Percentiles rank a stretch among this genome's conserved stretches.
These are phyloP conservation scores for Colossoma macropomum DNA, from an alignment of 2,113 vertebrate genomes.

Conservation along the genomic window DNA sequence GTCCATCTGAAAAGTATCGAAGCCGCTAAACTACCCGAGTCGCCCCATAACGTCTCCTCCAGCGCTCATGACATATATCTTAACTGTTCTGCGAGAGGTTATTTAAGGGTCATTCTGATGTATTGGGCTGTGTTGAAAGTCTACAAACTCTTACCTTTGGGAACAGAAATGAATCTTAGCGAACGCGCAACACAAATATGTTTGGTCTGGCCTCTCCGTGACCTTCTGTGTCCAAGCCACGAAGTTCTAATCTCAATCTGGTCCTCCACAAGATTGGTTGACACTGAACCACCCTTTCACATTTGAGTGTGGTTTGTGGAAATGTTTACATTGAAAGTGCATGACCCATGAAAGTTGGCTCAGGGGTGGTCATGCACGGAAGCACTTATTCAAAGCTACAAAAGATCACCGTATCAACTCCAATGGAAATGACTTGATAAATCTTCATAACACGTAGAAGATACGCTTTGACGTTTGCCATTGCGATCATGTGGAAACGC, in stretches of 20 bases:
- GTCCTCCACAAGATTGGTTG: slow-evolving; percentile 60
- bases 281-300: slow-evolving; percentile 66
- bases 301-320: slow-evolving; percentile 67
- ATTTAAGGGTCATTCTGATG: slow-evolving; percentile 38
- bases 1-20: slow-evolving; percentile 38
- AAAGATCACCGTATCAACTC: background rate
- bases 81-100: slow-evolving; percentile 34
- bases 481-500: background rate
- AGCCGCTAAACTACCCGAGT: slow-evolving; percentile 12
- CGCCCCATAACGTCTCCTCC: slow-evolving; percentile 23
- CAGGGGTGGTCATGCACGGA: slow-evolving; percentile 45
- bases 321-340: slow-evolving; percentile 73
- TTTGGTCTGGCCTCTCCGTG: slow-evolving; percentile 57
- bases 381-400: slow-evolving; percentile 21
- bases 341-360: slow-evolving; percentile 63
- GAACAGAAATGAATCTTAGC: slow-evolving; percentile 40
- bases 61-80: slow-evolving; percentile 27
- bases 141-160: slow-evolving; percentile 27
- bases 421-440: background rate
- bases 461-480: background rate
- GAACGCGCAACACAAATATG: slow-evolving; percentile 59
- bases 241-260: slow-evolving; percentile 69
- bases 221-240: slow-evolving; percentile 56
- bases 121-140: slow-evolving; percentile 40
- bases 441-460: background rate